These are phyloP conservation scores for Spodoptera littoralis DNA, from an alignment of 2,888 invertebrate species.

Conservation along the genomic window DNA sequence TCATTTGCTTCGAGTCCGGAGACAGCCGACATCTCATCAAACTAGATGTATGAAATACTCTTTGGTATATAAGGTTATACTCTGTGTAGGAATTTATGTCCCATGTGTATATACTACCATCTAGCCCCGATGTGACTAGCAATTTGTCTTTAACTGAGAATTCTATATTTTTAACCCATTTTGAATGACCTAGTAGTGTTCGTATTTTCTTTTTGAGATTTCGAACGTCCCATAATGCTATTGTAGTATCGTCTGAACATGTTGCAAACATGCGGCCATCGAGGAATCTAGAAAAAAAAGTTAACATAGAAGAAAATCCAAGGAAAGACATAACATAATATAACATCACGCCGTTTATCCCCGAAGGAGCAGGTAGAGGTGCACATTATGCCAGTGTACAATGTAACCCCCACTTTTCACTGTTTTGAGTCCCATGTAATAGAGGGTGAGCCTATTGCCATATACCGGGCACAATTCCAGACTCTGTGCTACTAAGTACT, in stretches of 20 bases:
- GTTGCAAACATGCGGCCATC: constrained; percentile 96
- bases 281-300: constrained; percentile 91
- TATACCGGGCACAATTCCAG: no score
- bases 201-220: constrained; percentile 93
- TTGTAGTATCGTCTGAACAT: constrained; percentile 97
- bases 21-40: constrained; percentile 96
- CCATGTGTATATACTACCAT: constrained; percentile 98
- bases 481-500: no score
- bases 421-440: no score
- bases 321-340: no score
- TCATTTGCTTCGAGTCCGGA: constrained; percentile 95
- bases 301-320: no score
- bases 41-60: constrained; percentile 95
- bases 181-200: constrained; percentile 95
- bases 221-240: constrained; percentile 97
- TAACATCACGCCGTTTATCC: no score
- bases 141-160: constrained; percentile 95
- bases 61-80: constrained; percentile 92
- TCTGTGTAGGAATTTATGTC: constrained; percentile 96
- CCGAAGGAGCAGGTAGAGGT: no score
- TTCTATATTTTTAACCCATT: constrained; percentile 99
- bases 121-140: constrained; percentile 96
- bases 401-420: no score
- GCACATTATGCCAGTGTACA: no score
- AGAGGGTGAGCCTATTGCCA: no score